A percentile compares a stretch with the other conserved stretches of the same genome.
Evolutionary conservation across 2,888 invertebrate genomes (phyloP).

Genomic region (Nephrotoma appendiculata): DNA sequence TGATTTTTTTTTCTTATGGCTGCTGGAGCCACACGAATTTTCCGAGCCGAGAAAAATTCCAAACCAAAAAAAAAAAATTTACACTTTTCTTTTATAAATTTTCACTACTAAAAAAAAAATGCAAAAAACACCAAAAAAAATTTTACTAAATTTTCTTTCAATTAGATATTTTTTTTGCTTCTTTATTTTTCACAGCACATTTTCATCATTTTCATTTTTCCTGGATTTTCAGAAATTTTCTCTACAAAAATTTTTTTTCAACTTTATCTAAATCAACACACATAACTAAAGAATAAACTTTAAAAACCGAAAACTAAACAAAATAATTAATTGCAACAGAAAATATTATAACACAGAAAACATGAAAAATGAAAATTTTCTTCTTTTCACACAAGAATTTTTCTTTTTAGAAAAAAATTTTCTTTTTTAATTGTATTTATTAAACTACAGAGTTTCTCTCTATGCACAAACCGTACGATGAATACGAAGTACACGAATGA

Average conservation of each 20-base stretch:
- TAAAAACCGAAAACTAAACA: background rate
- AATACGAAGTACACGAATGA: slow-evolving; percentile 1
- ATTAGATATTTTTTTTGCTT: background rate
- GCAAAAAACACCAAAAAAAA: slow-evolving; percentile 1
- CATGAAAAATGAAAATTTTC: background rate
- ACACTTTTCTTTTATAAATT: background rate
- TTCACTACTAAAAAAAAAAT: background rate
- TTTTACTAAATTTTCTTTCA: background rate
- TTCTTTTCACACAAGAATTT: background rate
- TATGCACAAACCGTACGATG: background rate
- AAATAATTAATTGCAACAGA: background rate
- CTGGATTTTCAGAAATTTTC: background rate
- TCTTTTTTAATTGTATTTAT: background rate
- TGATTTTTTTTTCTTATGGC: slow-evolving; percentile 26
- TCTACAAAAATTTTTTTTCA: background rate
- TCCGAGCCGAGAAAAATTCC: background rate
- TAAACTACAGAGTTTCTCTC: background rate
- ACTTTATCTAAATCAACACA: background rate
- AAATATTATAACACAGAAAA: background rate
- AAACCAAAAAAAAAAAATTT: background rate
- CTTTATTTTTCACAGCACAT: background rate
- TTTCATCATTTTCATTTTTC: background rate
- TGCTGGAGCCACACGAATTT: background rate
- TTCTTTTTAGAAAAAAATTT: background rate
- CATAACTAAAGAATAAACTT: background rate